These are phyloP conservation scores for Pachyseris speciosa DNA, from an alignment of 64 coral and sea anemone species.

Conservation along the genomic window DNA sequence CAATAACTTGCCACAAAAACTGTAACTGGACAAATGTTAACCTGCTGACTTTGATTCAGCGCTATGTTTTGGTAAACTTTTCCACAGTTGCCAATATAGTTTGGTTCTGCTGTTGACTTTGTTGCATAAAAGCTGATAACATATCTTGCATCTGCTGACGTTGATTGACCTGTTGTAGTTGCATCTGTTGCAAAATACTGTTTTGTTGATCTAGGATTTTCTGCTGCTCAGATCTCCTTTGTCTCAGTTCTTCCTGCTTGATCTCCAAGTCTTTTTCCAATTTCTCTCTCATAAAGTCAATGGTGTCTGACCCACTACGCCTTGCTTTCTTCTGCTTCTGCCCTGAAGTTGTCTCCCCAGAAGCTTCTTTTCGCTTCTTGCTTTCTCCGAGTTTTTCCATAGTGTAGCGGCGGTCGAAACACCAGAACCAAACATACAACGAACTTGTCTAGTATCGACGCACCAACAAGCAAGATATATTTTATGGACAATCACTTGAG, in stretches of 20 bases:
- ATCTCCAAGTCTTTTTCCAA: constrained; percentile 27
- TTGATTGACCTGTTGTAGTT: constrained; percentile 1
- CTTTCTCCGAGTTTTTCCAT: constrained; percentile 53
- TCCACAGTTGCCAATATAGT: constrained; percentile 11
- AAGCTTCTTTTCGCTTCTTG: constrained; percentile 34
- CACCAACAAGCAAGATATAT: too few relatives aligned
- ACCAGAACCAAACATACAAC: too few relatives aligned
- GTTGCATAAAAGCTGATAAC: constrained; percentile 35
- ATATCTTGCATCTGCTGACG: constrained; percentile 10
- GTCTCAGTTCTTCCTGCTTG: constrained; percentile 22
- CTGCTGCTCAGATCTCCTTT: constrained; percentile 16
- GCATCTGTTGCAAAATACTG: constrained; percentile 18
- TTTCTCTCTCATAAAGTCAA: constrained; percentile 65
- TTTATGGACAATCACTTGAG: too few relatives aligned
- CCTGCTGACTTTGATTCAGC: neutral
- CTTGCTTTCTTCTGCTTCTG: constrained; percentile 44
- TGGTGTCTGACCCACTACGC: constrained; percentile 45
- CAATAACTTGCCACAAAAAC: too few relatives aligned
- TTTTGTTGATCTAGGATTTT: constrained; percentile 11
- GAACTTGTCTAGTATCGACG: too few relatives aligned
- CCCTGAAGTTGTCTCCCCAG: neutral
- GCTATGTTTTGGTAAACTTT: neutral
- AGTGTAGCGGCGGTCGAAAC: too few relatives aligned
- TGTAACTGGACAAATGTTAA: neutral
- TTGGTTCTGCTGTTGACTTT: constrained; percentile 14